Evolutionary conservation across 2,797 vertebrate genomes (phyloP).

Genomic region (Diplodus puntazzo): DNA sequence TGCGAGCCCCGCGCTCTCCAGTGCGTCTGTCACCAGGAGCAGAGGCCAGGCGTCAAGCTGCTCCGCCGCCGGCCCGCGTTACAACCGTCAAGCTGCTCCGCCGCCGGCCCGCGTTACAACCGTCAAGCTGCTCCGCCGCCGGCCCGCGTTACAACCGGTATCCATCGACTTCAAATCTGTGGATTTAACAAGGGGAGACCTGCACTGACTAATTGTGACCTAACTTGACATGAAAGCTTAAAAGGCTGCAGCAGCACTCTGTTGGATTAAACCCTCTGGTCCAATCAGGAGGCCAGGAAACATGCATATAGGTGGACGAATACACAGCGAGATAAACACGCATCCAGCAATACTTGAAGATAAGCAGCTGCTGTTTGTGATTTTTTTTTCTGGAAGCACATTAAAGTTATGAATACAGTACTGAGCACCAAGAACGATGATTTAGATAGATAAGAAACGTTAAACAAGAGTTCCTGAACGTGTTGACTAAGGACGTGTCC

Average conservation of each 20-base stretch:
- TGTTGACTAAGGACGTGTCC: too few species aligned
- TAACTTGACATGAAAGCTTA: background rate
- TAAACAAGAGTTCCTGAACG: too few species aligned
- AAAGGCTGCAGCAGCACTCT: background rate
- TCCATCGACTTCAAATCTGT: conserved; percentile 36
- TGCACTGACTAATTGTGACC: conserved; percentile 1
- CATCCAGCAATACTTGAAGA: too few species aligned
- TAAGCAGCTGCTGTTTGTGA: too few species aligned
- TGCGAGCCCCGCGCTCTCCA: conserved; percentile 46
- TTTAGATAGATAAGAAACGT: too few species aligned
- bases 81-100: conserved; percentile 28
- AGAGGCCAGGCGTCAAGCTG: conserved; percentile 21
- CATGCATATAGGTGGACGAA: too few species aligned
- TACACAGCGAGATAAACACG: too few species aligned
- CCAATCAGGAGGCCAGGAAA: background rate
- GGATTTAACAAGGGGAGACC: conserved; percentile 20
- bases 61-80: conserved; percentile 24
- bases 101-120: conserved; percentile 10
- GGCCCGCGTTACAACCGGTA: conserved; percentile 12
- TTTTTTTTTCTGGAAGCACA: too few species aligned
- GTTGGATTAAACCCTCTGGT: background rate
- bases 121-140: conserved; percentile 30
- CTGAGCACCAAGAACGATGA: too few species aligned
- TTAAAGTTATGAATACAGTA: too few species aligned
- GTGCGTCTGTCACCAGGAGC: conserved; percentile 47